phyloP scores from a whole-genome alignment of 2,797 vertebrate species.

The Etheostoma perlongum region DNA sequence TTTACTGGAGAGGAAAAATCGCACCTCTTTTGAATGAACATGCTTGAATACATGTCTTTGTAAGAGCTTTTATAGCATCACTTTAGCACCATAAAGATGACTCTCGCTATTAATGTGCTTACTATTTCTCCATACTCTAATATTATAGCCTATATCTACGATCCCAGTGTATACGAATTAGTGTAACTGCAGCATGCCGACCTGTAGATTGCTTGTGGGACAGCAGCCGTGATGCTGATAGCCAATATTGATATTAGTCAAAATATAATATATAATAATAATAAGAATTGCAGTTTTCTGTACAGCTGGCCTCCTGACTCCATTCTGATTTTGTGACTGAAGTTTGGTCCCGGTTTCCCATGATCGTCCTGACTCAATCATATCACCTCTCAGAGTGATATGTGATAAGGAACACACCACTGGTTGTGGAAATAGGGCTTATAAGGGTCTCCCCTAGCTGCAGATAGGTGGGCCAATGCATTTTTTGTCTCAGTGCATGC shows the following conservation, averaged over 20 bases:
- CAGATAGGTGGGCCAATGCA: too few relatives aligned
- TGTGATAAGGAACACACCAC: background rate
- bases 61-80: slow-evolving; percentile 51
- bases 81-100: slow-evolving; percentile 41
- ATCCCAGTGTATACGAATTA: slow-evolving; percentile 62
- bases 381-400: background rate
- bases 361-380: slow-evolving; percentile 12
- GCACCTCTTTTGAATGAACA: slow-evolving; percentile 39
- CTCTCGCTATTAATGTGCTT: slow-evolving; percentile 40
- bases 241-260: slow-evolving; percentile 27
- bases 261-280: slow-evolving; percentile 18
- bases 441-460: too few relatives aligned
- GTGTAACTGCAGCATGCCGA: slow-evolving; percentile 77
- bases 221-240: slow-evolving; percentile 45
- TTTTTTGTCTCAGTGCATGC: too few relatives aligned
- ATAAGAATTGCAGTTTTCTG: slow-evolving; percentile 61
- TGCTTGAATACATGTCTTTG: slow-evolving; percentile 15
- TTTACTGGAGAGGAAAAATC: slow-evolving; percentile 15
- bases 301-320: slow-evolving; percentile 34
- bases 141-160: slow-evolving; percentile 60
- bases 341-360: slow-evolving; percentile 29
- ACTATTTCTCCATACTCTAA: slow-evolving; percentile 51
- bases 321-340: slow-evolving; percentile 14
- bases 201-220: slow-evolving; percentile 73
- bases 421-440: too few relatives aligned